phyloP scores from a whole-genome alignment of 2,888 invertebrate species.

The Bellardia bayeri region DNA sequence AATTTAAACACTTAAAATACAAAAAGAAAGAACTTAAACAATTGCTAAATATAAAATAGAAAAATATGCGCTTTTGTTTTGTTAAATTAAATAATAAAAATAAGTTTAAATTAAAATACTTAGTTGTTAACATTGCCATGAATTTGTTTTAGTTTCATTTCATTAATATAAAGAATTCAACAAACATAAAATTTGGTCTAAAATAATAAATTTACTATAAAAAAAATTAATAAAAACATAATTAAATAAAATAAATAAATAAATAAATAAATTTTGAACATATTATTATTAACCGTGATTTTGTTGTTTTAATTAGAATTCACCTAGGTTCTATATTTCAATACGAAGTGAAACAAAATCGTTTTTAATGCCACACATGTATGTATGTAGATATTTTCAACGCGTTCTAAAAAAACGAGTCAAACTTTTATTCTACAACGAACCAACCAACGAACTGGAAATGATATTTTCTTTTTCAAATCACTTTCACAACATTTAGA shows the following conservation, averaged over 20 bases:
- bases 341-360: no score
- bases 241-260: not conserved
- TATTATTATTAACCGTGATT: conserved; percentile 28
- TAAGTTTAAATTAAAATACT: conserved; percentile 66
- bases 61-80: conserved; percentile 50
- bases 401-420: no score
- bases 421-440: no score
- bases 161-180: conserved; percentile 11
- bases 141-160: conserved; percentile 15
- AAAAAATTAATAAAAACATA: conserved; percentile 10
- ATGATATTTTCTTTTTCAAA: no score
- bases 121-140: conserved; percentile 70
- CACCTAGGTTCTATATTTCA: no score
- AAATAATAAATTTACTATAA: conserved; percentile 45
- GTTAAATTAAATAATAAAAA: conserved; percentile 14
- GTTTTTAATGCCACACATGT: no score
- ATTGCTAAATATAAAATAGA: conserved; percentile 35
- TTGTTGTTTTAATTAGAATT: not conserved
- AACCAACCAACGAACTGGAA: no score
- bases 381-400: no score
- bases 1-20: conserved; percentile 12
- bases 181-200: conserved; percentile 30
- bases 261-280: conserved; percentile 50
- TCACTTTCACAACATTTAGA: no score
- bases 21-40: conserved; percentile 30